A percentile compares a stretch with the other conserved stretches of the same genome.
Evolutionary conservation across 2,797 vertebrate genomes (phyloP).

Genomic region (Lacerta viridis): DNA sequence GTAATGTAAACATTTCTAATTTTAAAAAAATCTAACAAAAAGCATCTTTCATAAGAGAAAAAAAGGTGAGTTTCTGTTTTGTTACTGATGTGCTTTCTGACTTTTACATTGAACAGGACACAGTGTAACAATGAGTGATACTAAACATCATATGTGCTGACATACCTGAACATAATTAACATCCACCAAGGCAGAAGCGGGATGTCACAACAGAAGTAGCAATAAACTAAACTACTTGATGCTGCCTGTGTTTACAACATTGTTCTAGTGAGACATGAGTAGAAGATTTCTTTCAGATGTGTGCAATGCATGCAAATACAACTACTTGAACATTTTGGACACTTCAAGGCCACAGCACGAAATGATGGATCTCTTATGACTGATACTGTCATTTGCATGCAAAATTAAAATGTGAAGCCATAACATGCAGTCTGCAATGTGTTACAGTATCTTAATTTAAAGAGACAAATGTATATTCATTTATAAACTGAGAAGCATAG

Average conservation of each 20-base stretch:
- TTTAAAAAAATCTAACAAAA: neutral
- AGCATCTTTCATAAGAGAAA: neutral
- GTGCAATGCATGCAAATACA: slow-evolving; percentile 42
- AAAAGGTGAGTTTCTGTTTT: neutral
- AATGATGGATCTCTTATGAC: slow-evolving; percentile 66
- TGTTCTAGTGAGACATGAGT: slow-evolving; percentile 47
- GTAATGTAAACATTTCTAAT: slow-evolving; percentile 3
- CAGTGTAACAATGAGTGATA: neutral
- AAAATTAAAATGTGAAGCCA: slow-evolving; percentile 60
- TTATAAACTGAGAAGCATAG: slow-evolving; percentile 38
- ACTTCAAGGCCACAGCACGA: slow-evolving; percentile 50
- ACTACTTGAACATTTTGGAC: slow-evolving; percentile 50
- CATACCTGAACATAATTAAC: rapidly evolving
- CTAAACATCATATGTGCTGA: neutral
- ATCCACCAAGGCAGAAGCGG: neutral
- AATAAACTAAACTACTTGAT: slow-evolving; percentile 26
- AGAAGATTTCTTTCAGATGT: slow-evolving; percentile 53
- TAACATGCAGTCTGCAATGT: slow-evolving; percentile 62
- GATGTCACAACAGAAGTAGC: slow-evolving; percentile 22
- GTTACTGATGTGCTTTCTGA: neutral
- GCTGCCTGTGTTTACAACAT: slow-evolving; percentile 9
- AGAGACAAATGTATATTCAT: slow-evolving; percentile 65
- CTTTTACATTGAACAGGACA: neutral
- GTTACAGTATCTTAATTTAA: slow-evolving; percentile 57
- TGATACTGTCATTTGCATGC: slow-evolving; percentile 64